Base-by-base conservation (phyloP, 1,140 invertebrate genomes). In the Probaryconus sp. region DNA sequence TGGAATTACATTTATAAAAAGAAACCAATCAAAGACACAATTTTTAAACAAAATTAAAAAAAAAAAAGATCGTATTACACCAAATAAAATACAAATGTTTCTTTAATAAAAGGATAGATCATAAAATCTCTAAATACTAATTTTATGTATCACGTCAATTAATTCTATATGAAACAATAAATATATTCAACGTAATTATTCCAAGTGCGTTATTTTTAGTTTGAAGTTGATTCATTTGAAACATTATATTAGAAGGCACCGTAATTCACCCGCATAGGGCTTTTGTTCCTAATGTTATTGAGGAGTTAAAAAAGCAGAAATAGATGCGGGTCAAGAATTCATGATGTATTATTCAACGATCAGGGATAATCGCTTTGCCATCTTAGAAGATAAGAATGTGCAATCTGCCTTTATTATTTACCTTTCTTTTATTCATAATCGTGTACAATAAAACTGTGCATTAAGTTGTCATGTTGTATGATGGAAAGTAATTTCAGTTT, bases 281-380 rank as follows among this genome's bases (percentile, higher is more conserved):
- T 79, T 69, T 74, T 53, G 45, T 71, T 70, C 56, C 74, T 73
- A 67, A n/a, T 38, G 45, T 43, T 55, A 58, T 47, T 55, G 6
- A 6, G 17, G 35, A 43, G 33, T 9, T 68, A 58, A 64, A 79
- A 63, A 63, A 43, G 37, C 38, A 26, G 16, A 45, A 63, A 51
- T 40, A 63, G 60, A 78, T 79, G 76, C 78, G 78, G 78, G 78
- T 61, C 30, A 64, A 51, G 58, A 71, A 72, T 72, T 45, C 51
- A 35, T 24, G 58, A 70, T 50, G 68, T 68, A 56, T 63, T 63
- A 63, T 70, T 72, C 60, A 58, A 45, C 60, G 37, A 6, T n/a
- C 43, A n/a, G n/a, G 37, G 56, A 58, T 60, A 50, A 64, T 60
- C 60, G 26, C 47, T 20, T 26, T n/a, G 28, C 21, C 5, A 69